Evolutionary conservation across 2,888 invertebrate species (phyloP).

Genomic region (Hermaeophaga mercurialis): DNA sequence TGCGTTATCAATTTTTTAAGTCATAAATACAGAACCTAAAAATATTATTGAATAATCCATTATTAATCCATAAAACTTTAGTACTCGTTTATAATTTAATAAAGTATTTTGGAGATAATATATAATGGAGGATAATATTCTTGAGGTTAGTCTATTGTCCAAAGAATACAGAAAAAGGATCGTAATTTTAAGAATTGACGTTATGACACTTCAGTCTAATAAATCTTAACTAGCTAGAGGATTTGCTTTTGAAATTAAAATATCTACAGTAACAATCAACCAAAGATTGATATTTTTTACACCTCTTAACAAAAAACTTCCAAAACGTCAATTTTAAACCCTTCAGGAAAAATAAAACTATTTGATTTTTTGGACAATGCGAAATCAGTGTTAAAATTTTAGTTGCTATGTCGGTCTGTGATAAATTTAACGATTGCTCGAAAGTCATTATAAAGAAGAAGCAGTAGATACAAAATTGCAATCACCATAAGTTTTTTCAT

Average conservation of each 20-base stretch:
- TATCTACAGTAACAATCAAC: too few species aligned
- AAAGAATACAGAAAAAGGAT: conserved; percentile 3
- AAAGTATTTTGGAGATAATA: neutral
- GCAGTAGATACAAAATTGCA: conserved; percentile 26
- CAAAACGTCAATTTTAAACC: neutral
- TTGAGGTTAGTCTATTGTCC: conserved; percentile 10
- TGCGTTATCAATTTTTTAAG: conserved; percentile 38
- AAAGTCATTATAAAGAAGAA: conserved; percentile 48
- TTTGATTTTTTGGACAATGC: conserved; percentile 25
- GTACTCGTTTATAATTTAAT: neutral
- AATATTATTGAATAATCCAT: conserved; percentile 1
- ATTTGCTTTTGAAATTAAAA: too few species aligned
- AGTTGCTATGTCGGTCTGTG: conserved; percentile 60
- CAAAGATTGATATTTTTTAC: too few species aligned
- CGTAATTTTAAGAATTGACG: neutral
- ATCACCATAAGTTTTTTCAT: conserved; percentile 7
- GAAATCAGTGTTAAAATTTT: conserved; percentile 45
- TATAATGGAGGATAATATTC: conserved; percentile 5
- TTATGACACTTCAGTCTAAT: neutral
- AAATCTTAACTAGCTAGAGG: too few species aligned
- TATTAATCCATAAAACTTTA: too few species aligned
- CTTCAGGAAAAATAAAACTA: conserved; percentile 17
- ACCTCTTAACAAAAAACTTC: neutral
- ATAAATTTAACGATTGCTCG: conserved; percentile 55
- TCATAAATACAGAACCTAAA: conserved; percentile 8